Evolutionary conservation across 2,888 invertebrate species (phyloP).

Genomic region (Erpobdella octoculata): DNA sequence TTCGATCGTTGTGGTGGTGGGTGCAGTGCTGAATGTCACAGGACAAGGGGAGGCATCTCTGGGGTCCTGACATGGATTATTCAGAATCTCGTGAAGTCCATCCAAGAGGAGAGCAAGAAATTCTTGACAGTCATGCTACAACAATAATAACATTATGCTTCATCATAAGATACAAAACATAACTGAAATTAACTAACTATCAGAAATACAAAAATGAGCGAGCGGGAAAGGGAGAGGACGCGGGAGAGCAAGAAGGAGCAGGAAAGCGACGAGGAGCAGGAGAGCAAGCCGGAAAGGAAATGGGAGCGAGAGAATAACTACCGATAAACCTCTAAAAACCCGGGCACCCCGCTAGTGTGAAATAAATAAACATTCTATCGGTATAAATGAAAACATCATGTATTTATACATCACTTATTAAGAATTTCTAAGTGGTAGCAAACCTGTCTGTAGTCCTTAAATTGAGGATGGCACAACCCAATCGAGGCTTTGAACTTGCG

Average conservation of each 20-base stretch:
- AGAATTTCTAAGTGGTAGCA: background rate
- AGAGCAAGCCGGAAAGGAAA: no score
- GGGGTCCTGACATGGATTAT: background rate
- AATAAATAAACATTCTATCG: no score
- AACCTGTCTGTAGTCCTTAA: slow-evolving; percentile 61
- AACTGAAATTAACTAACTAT: background rate
- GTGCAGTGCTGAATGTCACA: background rate
- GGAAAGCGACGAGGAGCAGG: no score
- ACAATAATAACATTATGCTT: slow-evolving; percentile 35
- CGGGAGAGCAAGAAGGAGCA: no score
- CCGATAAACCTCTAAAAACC: no score
- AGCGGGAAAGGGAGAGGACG: no score
- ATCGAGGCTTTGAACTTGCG: slow-evolving; percentile 59
- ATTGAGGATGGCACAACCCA: slow-evolving; percentile 59
- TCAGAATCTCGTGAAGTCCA: slow-evolving; percentile 60
- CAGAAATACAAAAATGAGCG: background rate
- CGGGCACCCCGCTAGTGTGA: no score
- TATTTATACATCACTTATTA: no score
- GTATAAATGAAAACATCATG: background rate
- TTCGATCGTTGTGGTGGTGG: background rate
- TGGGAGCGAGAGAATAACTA: no score
- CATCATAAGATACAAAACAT: background rate
- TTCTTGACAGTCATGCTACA: slow-evolving; percentile 63
- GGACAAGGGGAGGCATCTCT: background rate
- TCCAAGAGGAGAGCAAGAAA: slow-evolving; percentile 61